Evolutionary conservation across 2,888 invertebrate genomes (phyloP).

Genomic region (Drosophila emarginata): DNA sequence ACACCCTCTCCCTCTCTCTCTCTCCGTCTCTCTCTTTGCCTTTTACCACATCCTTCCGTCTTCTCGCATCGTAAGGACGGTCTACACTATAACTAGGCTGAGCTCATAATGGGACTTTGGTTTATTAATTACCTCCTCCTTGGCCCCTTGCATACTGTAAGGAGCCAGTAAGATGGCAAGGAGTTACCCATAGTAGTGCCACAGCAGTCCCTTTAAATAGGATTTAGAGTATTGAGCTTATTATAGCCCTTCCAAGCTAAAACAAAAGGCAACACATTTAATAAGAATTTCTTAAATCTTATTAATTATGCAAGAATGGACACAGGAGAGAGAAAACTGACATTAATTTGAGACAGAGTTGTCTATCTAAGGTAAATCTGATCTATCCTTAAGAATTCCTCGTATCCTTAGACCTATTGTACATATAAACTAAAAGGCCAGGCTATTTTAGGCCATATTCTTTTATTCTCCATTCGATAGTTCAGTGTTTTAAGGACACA

Average conservation of each 20-base stretch:
- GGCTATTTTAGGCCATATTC: too few species aligned
- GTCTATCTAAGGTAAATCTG: background rate
- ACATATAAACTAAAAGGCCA: too few species aligned
- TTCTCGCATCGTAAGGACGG: background rate
- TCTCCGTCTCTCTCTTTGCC: background rate
- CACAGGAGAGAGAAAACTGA: background rate
- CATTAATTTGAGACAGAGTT: background rate
- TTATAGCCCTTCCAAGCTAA: background rate
- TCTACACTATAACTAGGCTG: conserved; percentile 30
- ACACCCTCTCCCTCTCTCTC: conserved; percentile 3
- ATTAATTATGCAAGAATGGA: background rate
- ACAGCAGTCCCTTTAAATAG: background rate
- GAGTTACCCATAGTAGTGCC: background rate
- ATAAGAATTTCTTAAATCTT: background rate
- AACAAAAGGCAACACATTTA: conserved; percentile 6
- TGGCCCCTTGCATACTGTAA: background rate
- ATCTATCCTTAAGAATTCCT: too few species aligned
- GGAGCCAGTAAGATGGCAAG: background rate
- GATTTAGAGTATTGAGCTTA: conserved; percentile 7
- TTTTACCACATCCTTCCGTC: background rate
- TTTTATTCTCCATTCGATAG: too few species aligned
- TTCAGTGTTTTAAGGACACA: too few species aligned
- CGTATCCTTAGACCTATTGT: too few species aligned
- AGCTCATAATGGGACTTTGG: conserved; percentile 42
- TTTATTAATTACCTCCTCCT: conserved; percentile 44